Conservation (phyloP, 2,888 invertebrate species). For the Coenonympha glycerion region DNA sequence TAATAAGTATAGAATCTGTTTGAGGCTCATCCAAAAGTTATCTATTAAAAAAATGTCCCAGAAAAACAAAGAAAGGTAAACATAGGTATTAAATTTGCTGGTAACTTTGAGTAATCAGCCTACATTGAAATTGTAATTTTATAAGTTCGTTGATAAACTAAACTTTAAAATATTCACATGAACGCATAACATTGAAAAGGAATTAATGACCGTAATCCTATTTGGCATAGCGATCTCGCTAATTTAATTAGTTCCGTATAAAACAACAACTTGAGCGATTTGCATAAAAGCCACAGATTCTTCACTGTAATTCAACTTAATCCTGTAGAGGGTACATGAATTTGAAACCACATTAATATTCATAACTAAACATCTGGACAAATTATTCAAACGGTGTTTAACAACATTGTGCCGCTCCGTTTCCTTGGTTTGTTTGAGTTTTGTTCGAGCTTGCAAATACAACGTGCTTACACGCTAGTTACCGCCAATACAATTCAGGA, state of each 20-base stretch:
- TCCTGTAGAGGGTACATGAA: constrained; percentile 34
- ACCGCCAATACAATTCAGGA: constrained; percentile 47
- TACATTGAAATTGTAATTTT: too few species aligned
- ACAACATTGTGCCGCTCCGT: constrained; percentile 38
- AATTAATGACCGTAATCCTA: too few species aligned
- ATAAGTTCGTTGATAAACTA: too few species aligned
- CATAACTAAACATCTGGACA: constrained; percentile 43
- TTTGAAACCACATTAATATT: constrained; percentile 47
- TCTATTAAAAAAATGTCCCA: too few species aligned
- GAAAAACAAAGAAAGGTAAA: too few species aligned
- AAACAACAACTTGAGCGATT: constrained; percentile 2
- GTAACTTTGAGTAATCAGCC: too few species aligned
- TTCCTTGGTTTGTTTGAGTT: constrained; percentile 38
- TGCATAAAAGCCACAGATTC: constrained; percentile 3
- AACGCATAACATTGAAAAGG: neutral
- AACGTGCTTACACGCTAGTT: constrained; percentile 47
- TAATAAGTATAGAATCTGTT: too few species aligned
- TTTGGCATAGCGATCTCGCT: neutral
- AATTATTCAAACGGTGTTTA: constrained; percentile 51
- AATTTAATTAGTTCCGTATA: constrained; percentile 1
- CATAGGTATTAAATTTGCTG: too few species aligned
- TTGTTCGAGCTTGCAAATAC: constrained; percentile 48
- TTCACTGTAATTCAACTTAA: constrained; percentile 17
- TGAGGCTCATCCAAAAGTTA: too few species aligned
- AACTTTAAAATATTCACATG: neutral